A percentile compares a stretch with the other conserved stretches of the same genome.
These are phyloP conservation scores for Forbesichthys agassizii DNA, from an alignment of 2,113 vertebrate genomes.

Conservation along the genomic window DNA sequence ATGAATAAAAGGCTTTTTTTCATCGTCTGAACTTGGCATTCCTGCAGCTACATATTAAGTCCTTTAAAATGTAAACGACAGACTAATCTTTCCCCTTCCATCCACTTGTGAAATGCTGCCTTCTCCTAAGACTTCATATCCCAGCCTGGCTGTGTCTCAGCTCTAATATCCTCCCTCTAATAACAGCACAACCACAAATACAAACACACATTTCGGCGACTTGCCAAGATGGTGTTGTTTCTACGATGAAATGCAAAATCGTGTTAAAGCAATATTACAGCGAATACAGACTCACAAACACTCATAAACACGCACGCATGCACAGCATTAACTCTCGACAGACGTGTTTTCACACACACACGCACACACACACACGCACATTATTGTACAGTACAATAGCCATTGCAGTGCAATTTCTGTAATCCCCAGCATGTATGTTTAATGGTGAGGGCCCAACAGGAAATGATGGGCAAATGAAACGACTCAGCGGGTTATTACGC, in stretches of 20 bases:
- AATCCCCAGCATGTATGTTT: constrained; percentile 88
- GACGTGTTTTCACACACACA: background rate
- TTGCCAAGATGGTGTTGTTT: constrained; percentile 54
- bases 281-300: constrained; percentile 21
- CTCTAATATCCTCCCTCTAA: constrained; percentile 55
- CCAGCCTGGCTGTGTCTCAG: constrained; percentile 34
- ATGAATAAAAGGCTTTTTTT: constrained; percentile 61
- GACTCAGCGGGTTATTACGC: constrained; percentile 84
- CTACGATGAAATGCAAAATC: constrained; percentile 56
- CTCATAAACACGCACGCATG: constrained; percentile 3
- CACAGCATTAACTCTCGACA: background rate
- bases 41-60: constrained; percentile 60
- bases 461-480: constrained; percentile 91
- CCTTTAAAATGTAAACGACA: constrained; percentile 62
- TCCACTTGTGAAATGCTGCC: constrained; percentile 66
- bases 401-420: constrained; percentile 78
- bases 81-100: constrained; percentile 63
- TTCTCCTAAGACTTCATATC: constrained; percentile 59
- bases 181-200: constrained; percentile 52
- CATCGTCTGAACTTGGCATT: constrained; percentile 54
- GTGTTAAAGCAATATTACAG: constrained; percentile 55
- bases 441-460: constrained; percentile 90
- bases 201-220: constrained; percentile 52
- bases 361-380: constrained; percentile 13
- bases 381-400: constrained; percentile 76